Conservation (phyloP, 2,113 vertebrate genomes). For the Grus americana region DNA sequence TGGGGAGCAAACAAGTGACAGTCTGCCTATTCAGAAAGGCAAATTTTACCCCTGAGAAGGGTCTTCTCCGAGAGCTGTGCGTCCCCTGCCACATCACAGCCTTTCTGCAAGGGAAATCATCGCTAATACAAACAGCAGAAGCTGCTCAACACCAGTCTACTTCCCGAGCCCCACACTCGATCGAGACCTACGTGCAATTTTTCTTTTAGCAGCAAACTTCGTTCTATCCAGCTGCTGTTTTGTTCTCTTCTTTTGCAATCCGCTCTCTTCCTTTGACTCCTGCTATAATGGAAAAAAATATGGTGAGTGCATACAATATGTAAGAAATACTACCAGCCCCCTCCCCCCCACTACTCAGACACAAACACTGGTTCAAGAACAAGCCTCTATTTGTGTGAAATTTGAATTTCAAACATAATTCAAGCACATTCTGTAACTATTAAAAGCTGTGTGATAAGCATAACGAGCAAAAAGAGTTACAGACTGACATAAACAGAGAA, state of each 20-base stretch:
- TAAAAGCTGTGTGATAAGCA: constrained; percentile 67
- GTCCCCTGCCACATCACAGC: background rate
- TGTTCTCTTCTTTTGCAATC: constrained; percentile 72
- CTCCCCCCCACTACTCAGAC: background rate
- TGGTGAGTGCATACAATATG: constrained; percentile 24
- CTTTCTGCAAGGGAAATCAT: constrained; percentile 3
- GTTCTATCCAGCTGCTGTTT: constrained; percentile 71
- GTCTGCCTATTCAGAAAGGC: background rate
- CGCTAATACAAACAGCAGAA: background rate
- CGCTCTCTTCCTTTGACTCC: constrained; percentile 75
- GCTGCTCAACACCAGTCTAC: background rate
- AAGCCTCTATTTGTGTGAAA: constrained; percentile 50
- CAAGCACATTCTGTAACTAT: constrained; percentile 64
- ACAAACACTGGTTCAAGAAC: constrained; percentile 39
- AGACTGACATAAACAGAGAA: constrained; percentile 60
- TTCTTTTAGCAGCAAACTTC: constrained; percentile 75
- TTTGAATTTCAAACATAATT: constrained; percentile 64
- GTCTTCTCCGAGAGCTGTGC: background rate
- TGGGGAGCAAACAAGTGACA: background rate
- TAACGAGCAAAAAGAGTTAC: constrained; percentile 63
- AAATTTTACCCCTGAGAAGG: background rate
- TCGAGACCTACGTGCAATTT: constrained; percentile 79
- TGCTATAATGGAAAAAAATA: constrained; percentile 68
- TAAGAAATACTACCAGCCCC: constrained; percentile 8
- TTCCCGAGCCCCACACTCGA: background rate